phyloP scores from a whole-genome alignment of 2,888 invertebrate genomes.

The Athrips mouffetella region DNA sequence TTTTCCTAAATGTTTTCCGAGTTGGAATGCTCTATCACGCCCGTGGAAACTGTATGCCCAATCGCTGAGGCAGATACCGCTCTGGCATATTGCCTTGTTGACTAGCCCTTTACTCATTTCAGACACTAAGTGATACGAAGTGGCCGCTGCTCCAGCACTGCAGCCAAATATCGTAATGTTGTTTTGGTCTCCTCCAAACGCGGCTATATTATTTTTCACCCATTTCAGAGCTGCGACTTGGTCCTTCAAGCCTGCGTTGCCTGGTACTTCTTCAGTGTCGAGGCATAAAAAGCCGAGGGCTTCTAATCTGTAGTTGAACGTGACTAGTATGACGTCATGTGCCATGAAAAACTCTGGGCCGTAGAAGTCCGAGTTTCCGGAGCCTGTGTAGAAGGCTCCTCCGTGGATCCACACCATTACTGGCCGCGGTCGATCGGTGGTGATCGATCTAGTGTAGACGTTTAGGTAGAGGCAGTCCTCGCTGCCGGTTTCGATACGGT shows the following conservation, averaged over 20 bases:
- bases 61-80: constrained; percentile 66
- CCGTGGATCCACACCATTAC: constrained; percentile 76
- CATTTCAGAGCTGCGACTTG: constrained; percentile 71
- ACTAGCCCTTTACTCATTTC: constrained; percentile 64
- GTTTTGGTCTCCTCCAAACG: constrained; percentile 62
- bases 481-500: constrained; percentile 71
- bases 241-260: constrained; percentile 72
- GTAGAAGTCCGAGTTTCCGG: constrained; percentile 67
- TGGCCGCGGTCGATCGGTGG: constrained; percentile 41
- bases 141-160: constrained; percentile 65
- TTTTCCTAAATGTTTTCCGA: constrained; percentile 60
- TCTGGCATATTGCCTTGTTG: constrained; percentile 71
- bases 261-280: constrained; percentile 65
- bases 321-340: constrained; percentile 63
- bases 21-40: constrained; percentile 58
- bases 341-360: constrained; percentile 71
- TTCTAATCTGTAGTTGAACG: constrained; percentile 71
- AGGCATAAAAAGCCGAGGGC: constrained; percentile 69
- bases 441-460: constrained; percentile 73
- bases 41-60: constrained; percentile 62
- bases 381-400: constrained; percentile 71
- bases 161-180: constrained; percentile 71
- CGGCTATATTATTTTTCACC: constrained; percentile 62
- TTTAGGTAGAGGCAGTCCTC: constrained; percentile 85
- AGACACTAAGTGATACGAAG: constrained; percentile 61